These are phyloP conservation scores for Neodiprion pinetum DNA, from an alignment of 1,140 invertebrate species.

Conservation along the genomic window DNA sequence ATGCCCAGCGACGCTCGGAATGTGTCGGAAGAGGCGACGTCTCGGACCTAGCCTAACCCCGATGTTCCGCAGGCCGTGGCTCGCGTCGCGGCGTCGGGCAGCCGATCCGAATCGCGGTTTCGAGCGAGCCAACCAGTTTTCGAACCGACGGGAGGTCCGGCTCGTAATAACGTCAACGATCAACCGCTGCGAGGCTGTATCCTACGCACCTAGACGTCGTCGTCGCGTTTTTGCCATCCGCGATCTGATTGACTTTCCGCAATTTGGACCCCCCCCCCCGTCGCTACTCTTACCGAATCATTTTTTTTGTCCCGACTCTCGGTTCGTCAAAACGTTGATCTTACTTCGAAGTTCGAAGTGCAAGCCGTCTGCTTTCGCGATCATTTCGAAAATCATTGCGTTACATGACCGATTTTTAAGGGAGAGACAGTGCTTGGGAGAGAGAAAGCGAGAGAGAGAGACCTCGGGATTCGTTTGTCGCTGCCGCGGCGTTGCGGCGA, in stretches of 20 bases:
- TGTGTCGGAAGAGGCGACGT: background rate
- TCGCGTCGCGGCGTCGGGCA: background rate
- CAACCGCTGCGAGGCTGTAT: too few relatives aligned
- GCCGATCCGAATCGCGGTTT: background rate
- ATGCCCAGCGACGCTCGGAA: background rate
- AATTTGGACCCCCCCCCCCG: too few relatives aligned
- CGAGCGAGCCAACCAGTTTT: background rate
- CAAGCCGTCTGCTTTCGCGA: background rate
- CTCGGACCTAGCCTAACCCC: constrained; percentile 6
- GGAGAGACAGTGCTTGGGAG: background rate
- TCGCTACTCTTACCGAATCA: too few relatives aligned
- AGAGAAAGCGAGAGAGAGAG: background rate
- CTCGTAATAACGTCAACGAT: too few relatives aligned
- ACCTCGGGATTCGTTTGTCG: background rate
- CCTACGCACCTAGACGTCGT: too few relatives aligned
- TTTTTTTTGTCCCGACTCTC: too few relatives aligned
- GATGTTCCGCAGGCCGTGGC: background rate
- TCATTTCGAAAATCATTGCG: background rate
- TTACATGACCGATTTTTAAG: background rate
- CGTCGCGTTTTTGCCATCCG: too few relatives aligned
- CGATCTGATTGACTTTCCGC: too few relatives aligned
- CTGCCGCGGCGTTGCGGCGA: too few relatives aligned
- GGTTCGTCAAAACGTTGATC: too few relatives aligned
- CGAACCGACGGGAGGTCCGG: background rate
- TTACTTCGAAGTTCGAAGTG: too few relatives aligned